Evolutionary conservation across 2,113 vertebrate species (phyloP).

Genomic region (Turdus rufiventris): DNA sequence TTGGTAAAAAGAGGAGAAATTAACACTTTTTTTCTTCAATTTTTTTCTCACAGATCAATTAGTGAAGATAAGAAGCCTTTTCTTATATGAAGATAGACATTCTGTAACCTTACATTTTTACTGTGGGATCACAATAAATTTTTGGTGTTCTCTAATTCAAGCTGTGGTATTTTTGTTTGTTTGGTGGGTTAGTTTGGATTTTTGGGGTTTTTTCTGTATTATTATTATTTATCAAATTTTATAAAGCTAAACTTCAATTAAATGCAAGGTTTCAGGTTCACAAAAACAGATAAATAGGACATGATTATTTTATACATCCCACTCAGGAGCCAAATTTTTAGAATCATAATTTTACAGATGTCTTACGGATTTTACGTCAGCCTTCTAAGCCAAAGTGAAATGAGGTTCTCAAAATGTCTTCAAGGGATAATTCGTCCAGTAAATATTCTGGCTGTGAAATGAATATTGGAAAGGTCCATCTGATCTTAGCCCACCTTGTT

Average conservation of each 20-base stretch:
- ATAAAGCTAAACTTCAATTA: background rate
- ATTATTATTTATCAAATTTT: background rate
- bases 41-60: background rate
- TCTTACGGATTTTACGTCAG: background rate
- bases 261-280: background rate
- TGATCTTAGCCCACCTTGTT: background rate
- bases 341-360: background rate
- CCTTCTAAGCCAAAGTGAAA: background rate
- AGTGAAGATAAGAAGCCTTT: too few relatives aligned
- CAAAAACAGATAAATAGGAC: background rate
- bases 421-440: background rate
- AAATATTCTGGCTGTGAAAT: background rate
- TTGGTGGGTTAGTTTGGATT: too few relatives aligned
- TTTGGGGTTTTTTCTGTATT: too few relatives aligned
- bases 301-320: background rate
- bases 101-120: background rate
- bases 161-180: too few relatives aligned
- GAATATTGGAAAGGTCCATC: background rate
- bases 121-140: background rate
- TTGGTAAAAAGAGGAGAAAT: background rate
- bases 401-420: background rate
- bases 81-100: background rate
- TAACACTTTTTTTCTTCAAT: background rate
- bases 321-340: background rate
- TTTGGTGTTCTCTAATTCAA: background rate